phyloP scores from a whole-genome alignment of 2,888 invertebrate species.

The Melieria omissa region DNA sequence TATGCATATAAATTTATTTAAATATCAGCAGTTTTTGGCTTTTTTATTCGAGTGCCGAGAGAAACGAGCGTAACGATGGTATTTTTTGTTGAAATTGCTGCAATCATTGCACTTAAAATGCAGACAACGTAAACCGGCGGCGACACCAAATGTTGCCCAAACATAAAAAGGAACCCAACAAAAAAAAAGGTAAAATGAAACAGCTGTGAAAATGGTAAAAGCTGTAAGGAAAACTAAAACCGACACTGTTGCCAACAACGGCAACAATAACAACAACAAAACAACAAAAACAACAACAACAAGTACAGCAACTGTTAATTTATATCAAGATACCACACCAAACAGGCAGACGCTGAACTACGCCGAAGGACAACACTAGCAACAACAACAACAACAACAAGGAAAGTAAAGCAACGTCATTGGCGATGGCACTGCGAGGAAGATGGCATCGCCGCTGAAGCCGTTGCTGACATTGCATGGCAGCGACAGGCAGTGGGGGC shows the following conservation, averaged over 20 bases:
- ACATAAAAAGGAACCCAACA: constrained; percentile 3
- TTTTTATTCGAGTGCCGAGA: too few relatives aligned
- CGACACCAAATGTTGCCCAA: constrained; percentile 21
- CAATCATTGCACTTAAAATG: constrained; percentile 23
- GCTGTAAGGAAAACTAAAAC: background rate
- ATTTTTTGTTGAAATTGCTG: background rate
- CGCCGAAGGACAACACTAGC: background rate
- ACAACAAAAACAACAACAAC: constrained; percentile 1
- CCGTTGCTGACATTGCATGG: too few relatives aligned
- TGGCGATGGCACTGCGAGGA: too few relatives aligned
- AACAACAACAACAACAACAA: background rate
- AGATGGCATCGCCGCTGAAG: too few relatives aligned
- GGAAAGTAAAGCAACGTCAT: background rate
- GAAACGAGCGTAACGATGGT: too few relatives aligned
- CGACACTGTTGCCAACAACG: background rate
- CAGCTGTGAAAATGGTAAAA: constrained; percentile 3
- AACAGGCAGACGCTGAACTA: background rate
- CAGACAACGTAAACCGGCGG: constrained; percentile 27
- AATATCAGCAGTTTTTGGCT: too few relatives aligned
- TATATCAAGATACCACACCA: constrained; percentile 12
- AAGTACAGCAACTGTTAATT: constrained; percentile 19
- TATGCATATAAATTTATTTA: too few relatives aligned
- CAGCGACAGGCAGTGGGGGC: too few relatives aligned
- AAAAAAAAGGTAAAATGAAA: constrained; percentile 4
- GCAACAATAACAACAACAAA: background rate